Base-by-base conservation (phyloP, 2,888 invertebrate genomes). In the Caradrina kadenii region DNA sequence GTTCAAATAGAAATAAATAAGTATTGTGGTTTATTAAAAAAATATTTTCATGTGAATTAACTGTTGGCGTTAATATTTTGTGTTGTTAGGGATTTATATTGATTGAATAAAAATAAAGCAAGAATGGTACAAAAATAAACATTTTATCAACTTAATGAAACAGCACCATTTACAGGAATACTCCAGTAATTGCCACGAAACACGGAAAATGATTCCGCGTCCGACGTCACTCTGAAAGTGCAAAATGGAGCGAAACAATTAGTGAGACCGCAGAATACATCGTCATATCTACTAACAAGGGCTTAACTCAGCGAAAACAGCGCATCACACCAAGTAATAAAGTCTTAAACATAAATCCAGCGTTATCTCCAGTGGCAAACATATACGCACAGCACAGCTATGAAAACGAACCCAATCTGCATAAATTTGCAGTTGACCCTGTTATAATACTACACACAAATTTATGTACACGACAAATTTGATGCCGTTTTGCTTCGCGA, bases 341-440 rank as follows among this genome's bases (percentile, higher is more conserved):
- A 91, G 87, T 91, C 88, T 91, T 88, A 83, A 85, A 85, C 89
- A 92, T 92, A 92, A 92, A 92, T 92, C 88, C 86, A 80, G 80
- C 83, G 90, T 88, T 92, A 92, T 92, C 92, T 90, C 84, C 79
- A 84, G 86, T 86, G 84, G 89, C 86, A 86, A 90, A 89, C 87
- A 89, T 91, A 88, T 83, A 91, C 91, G 90, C 91, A 91, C 87
- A 88, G 83, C 85, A 85, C 76, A 81, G 88, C 90, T 86, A 90
- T 89, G 90, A 89, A n/a, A 91, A 91, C 89, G 89, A 92, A 92
- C 87, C 87, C 91, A 92, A 93, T 93, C 92, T 93, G 91, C 93
- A 93, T 93, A 93, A 91, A 93, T 93, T 93, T 93, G 92, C 90
- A 93, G 91, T 92, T 92, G 91, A 92, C 92, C 91, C 90, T 91